A percentile compares a stretch with the other conserved stretches of the same genome.
Conservation (phyloP, 2,797 vertebrate genomes). For the Phrynocephalus guinanensis region DNA sequence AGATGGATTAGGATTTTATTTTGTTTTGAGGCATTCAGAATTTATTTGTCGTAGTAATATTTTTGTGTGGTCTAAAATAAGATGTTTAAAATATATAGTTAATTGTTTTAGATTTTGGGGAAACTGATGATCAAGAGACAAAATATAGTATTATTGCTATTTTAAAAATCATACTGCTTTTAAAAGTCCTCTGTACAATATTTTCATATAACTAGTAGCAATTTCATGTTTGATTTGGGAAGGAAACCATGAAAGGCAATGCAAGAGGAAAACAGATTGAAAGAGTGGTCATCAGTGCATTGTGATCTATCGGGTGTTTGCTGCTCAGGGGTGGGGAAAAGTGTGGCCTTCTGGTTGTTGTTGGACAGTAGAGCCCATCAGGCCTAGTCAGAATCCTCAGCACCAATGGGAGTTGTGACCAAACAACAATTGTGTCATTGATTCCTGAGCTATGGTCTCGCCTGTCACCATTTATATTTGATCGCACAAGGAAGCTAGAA, state of each 20-base stretch:
- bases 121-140: background rate
- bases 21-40: background rate
- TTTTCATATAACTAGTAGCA: background rate
- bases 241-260: background rate
- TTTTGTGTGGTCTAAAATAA: background rate
- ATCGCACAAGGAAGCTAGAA: background rate
- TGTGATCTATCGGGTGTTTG: no score
- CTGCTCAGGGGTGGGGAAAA: no score
- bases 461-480: background rate
- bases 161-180: background rate
- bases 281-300: background rate
- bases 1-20: background rate
- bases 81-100: background rate
- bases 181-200: background rate
- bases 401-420: background rate
- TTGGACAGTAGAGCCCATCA: background rate
- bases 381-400: background rate
- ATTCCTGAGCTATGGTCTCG: background rate
- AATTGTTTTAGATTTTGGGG: background rate
- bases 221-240: background rate
- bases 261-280: background rate
- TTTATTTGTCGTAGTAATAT: background rate
- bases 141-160: background rate
- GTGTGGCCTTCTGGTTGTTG: background rate
- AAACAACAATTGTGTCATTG: background rate